Conservation (phyloP, 2,888 invertebrate species). For the Bellardia bayeri region DNA sequence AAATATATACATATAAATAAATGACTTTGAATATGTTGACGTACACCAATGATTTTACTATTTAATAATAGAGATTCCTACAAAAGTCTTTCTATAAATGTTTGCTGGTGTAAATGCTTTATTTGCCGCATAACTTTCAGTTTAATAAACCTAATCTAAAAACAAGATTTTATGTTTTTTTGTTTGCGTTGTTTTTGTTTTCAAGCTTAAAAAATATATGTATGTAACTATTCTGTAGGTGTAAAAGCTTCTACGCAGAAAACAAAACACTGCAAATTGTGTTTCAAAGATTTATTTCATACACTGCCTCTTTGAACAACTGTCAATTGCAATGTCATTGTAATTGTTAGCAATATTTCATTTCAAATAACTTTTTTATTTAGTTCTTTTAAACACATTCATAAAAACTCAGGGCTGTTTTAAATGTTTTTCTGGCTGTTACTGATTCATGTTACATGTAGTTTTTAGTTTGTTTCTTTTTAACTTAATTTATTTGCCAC, state of each 20-base stretch:
- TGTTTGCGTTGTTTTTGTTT: background rate
- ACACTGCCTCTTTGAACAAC: constrained; percentile 31
- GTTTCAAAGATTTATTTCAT: constrained; percentile 34
- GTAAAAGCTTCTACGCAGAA: constrained; percentile 23
- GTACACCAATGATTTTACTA: too few relatives aligned
- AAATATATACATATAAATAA: constrained; percentile 6
- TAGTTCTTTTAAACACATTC: background rate
- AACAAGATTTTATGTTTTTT: background rate
- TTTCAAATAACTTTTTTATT: constrained; percentile 15
- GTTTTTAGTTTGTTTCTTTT: background rate
- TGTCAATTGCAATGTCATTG: constrained; percentile 67
- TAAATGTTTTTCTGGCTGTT: constrained; percentile 37
- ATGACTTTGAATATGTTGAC: background rate
- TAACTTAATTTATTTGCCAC: constrained; percentile 38
- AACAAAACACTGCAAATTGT: constrained; percentile 11
- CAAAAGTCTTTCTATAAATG: background rate
- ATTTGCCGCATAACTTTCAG: background rate
- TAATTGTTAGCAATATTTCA: constrained; percentile 56
- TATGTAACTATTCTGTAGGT: constrained; percentile 20
- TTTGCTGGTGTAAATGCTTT: constrained; percentile 3
- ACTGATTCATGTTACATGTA: constrained; percentile 41
- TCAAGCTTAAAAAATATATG: background rate
- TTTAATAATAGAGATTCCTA: too few relatives aligned
- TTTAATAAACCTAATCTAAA: constrained; percentile 40
- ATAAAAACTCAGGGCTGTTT: constrained; percentile 54